Conservation (phyloP, 2,113 vertebrate species). For the Menura novaehollandiae region DNA sequence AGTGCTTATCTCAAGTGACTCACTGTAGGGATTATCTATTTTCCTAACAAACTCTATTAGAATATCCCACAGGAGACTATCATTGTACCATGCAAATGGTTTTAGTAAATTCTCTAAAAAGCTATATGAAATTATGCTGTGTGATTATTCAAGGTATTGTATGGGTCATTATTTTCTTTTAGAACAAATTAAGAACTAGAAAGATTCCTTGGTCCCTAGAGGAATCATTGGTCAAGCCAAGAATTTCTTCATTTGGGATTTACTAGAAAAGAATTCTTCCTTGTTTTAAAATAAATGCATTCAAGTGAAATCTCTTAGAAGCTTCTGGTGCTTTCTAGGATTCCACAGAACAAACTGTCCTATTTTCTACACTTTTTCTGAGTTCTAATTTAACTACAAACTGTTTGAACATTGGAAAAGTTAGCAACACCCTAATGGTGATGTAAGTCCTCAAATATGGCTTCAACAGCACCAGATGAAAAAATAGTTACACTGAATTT, state of each 20-base stretch:
- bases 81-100: background rate
- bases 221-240: background rate
- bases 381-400: background rate
- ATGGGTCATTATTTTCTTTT: background rate
- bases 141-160: background rate
- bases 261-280: background rate
- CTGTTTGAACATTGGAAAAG: background rate
- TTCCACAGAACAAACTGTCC: background rate
- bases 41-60: background rate
- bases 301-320: background rate
- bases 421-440: background rate
- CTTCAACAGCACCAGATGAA: background rate
- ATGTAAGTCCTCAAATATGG: background rate
- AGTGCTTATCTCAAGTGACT: background rate
- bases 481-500: background rate
- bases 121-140: background rate
- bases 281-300: background rate
- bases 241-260: background rate
- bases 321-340: background rate
- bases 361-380: background rate
- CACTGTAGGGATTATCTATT: background rate
- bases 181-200: background rate
- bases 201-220: background rate
- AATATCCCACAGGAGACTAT: background rate
- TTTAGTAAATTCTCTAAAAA: background rate